These are phyloP conservation scores for Epistrophella euchroma DNA, from an alignment of 2,888 invertebrate species.

Conservation along the genomic window DNA sequence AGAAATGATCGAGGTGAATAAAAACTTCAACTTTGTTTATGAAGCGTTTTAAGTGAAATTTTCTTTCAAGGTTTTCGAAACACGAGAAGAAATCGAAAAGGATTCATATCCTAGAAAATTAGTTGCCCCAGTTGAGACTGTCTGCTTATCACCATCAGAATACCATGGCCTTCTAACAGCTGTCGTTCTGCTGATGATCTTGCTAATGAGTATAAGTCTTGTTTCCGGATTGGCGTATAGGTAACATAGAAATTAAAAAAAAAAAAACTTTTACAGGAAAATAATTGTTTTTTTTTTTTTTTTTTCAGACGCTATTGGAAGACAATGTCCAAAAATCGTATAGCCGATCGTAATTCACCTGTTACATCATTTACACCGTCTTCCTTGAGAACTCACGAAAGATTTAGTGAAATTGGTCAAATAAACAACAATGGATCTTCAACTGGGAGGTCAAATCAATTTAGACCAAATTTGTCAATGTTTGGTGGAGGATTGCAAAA, in stretches of 20 bases:
- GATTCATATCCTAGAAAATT: constrained; percentile 87
- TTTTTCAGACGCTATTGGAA: constrained; percentile 89
- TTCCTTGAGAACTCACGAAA: constrained; percentile 84
- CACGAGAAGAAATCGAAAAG: constrained; percentile 88
- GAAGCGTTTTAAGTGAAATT: background rate
- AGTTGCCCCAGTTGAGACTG: constrained; percentile 87
- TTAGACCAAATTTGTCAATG: constrained; percentile 85
- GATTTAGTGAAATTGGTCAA: constrained; percentile 83
- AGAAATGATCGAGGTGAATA: constrained; percentile 93
- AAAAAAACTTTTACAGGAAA: background rate
- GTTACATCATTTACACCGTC: constrained; percentile 82
- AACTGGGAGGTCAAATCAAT: constrained; percentile 79
- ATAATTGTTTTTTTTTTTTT: background rate
- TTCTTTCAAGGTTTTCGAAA: constrained; percentile 90
- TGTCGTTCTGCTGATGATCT: constrained; percentile 89
- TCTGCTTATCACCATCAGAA: constrained; percentile 92
- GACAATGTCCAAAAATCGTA: constrained; percentile 89
- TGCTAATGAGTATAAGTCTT: constrained; percentile 89
- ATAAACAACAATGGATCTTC: constrained; percentile 78
- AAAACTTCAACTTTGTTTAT: background rate
- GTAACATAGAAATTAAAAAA: constrained; percentile 81
- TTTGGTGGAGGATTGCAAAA: constrained; percentile 89
- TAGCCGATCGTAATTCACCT: constrained; percentile 85
- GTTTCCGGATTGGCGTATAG: constrained; percentile 91
- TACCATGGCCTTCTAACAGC: constrained; percentile 94